Base-by-base conservation (phyloP, 1,140 invertebrate species). In the Drosophila malerkotliana region DNA sequence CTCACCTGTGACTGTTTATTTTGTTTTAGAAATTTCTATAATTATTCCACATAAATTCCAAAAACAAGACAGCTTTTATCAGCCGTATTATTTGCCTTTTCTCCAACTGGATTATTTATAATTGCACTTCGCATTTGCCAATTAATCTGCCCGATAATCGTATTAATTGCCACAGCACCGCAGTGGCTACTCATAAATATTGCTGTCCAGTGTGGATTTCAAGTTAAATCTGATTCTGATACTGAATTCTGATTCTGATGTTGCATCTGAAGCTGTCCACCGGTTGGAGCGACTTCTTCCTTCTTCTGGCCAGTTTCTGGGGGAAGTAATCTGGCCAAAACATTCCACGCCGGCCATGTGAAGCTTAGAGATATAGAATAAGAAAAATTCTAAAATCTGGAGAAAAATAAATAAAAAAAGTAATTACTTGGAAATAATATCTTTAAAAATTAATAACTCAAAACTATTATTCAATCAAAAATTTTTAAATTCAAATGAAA, bases 61-160 rank as follows among this genome's bases (percentile, higher is more conserved):
- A 37, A 34, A 10, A n/a, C 3, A n/a, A 37, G 34, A 37, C 34
- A 37, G 15, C 34, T n/a, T 37, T 37, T n/a, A 12, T 44, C 26
- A 28, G 26, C 1, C 26, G 26, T 28, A 28, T 28, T 28, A 6
- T 28, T 28, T 28, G 26, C n/a, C 34, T n/a, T n/a, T 37, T 37
- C 9, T 15, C 41, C 41, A 44, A 45, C 56, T 59, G 49, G 26
- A 64, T 59, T 59, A 85, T 81, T 77, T 37, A 37, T 37, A 85
- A 85, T 85, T 85, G 74, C 68, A 77, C 24, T 77, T 21, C 59
- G 44, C 55, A 85, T 68, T 81, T 81, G 72, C 61, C 81, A 85
- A 85, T 87, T 85, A 78, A 87, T 85, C 82, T 72, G 78, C 44
- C 79, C 68, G 82, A 81, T 81, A 87, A 87, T 85, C 81, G 74